These are phyloP conservation scores for Wiebesia pumilae DNA, from an alignment of 1,140 invertebrate species.

Conservation along the genomic window DNA sequence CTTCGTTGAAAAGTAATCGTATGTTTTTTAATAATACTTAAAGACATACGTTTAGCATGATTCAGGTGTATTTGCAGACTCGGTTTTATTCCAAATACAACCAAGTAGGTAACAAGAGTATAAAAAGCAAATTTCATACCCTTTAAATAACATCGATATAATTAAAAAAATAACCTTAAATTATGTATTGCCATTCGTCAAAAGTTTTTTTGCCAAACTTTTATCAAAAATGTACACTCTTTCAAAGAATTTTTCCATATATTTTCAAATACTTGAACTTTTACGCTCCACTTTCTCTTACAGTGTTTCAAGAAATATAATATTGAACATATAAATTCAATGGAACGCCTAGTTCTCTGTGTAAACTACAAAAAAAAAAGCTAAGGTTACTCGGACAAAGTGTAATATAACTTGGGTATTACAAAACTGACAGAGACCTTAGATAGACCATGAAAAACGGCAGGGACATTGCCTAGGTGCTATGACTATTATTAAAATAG, in stretches of 20 bases:
- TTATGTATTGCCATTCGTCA: no score
- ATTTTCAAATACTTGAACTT: background rate
- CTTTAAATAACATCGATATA: no score
- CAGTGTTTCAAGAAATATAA: background rate
- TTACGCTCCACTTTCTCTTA: background rate
- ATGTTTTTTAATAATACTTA: no score
- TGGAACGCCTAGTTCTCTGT: background rate
- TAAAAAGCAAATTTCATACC: no score
- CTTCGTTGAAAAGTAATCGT: no score
- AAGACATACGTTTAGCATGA: no score
- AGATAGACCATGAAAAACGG: slow-evolving; percentile 29
- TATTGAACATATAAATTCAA: slow-evolving; percentile 11
- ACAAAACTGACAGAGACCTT: slow-evolving; percentile 42
- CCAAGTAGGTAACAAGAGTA: no score
- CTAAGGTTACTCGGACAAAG: slow-evolving; percentile 11
- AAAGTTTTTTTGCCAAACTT: no score
- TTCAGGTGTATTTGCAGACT: no score
- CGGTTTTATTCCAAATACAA: no score
- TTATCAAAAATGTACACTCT: no score
- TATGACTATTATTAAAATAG: slow-evolving; percentile 6
- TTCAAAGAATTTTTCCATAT: background rate
- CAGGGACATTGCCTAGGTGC: background rate
- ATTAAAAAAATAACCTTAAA: no score
- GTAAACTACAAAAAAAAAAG: slow-evolving; percentile 33
- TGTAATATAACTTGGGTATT: background rate